These are phyloP conservation scores for Neodiprion pinetum DNA, from an alignment of 1,140 invertebrate genomes.

Conservation along the genomic window DNA sequence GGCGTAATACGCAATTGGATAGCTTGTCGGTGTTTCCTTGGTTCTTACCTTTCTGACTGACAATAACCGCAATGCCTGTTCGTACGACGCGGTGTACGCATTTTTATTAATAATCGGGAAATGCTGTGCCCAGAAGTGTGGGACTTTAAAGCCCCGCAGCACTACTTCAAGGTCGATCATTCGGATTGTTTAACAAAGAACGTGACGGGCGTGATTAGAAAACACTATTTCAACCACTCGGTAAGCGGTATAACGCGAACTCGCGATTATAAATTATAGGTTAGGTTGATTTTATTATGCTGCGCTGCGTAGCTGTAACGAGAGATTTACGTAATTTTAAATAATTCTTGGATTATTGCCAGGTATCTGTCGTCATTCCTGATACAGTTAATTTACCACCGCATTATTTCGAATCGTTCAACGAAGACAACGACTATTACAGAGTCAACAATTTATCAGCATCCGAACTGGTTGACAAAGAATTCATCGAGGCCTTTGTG, in stretches of 20 bases:
- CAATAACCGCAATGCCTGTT: no score
- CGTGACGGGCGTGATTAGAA: constrained; percentile 40
- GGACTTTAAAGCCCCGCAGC: constrained; percentile 58
- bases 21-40: no score
- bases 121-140: constrained; percentile 67
- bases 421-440: constrained; percentile 66
- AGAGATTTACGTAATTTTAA: constrained; percentile 47
- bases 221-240: constrained; percentile 63
- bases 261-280: constrained; percentile 26
- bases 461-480: constrained; percentile 57
- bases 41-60: no score
- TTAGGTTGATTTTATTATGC: constrained; percentile 31
- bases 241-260: constrained; percentile 44
- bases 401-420: constrained; percentile 47
- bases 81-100: neutral
- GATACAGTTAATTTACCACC: constrained; percentile 56
- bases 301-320: constrained; percentile 18
- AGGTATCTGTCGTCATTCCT: constrained; percentile 66
- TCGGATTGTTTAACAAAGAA: constrained; percentile 32
- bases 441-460: constrained; percentile 55
- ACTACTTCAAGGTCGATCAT: constrained; percentile 44
- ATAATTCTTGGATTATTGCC: constrained; percentile 44
- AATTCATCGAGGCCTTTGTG: constrained; percentile 65
- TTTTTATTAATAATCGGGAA: constrained; percentile 29
- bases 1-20: no score